These are phyloP conservation scores for Antedon bifida DNA, from an alignment of 35 echinoderm and acorn worm genomes.

Conservation along the genomic window DNA sequence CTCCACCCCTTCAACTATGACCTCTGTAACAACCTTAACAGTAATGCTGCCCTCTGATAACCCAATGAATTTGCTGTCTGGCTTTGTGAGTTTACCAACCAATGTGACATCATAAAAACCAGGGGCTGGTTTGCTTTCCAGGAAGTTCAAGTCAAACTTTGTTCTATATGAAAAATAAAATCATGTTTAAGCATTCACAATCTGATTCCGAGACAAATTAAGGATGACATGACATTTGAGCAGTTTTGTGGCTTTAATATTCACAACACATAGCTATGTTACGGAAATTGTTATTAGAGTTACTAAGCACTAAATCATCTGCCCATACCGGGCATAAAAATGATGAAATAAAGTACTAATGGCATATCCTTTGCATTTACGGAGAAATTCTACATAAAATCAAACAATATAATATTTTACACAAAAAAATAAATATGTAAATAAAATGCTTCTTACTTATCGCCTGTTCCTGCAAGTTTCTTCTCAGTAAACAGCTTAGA, in stretches of 20 bases:
- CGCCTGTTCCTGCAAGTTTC: constrained; percentile 27
- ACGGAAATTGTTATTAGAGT: too few species aligned
- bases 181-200: not conserved
- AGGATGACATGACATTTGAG: too few species aligned
- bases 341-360: too few species aligned
- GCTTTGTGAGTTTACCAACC: constrained; percentile 27
- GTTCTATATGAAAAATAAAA: constrained; percentile 32
- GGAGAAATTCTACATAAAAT: too few species aligned
- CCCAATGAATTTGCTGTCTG: constrained; percentile 51
- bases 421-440: too few species aligned
- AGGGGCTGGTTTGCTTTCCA: constrained; percentile 70
- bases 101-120: constrained; percentile 56
- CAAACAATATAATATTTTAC: too few species aligned
- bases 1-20: constrained; percentile 56
- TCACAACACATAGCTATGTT: too few species aligned
- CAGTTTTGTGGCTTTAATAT: too few species aligned
- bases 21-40: constrained; percentile 83
- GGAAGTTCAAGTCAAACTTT: constrained; percentile 50
- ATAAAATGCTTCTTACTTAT: too few species aligned
- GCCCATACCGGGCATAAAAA: too few species aligned
- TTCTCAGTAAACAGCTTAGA: constrained; percentile 34
- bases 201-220: not conserved
- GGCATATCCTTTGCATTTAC: too few species aligned
- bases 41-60: constrained; percentile 43
- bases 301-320: too few species aligned